Base-by-base conservation (phyloP, 2,113 vertebrate species). In the Podocnemis expansa region DNA sequence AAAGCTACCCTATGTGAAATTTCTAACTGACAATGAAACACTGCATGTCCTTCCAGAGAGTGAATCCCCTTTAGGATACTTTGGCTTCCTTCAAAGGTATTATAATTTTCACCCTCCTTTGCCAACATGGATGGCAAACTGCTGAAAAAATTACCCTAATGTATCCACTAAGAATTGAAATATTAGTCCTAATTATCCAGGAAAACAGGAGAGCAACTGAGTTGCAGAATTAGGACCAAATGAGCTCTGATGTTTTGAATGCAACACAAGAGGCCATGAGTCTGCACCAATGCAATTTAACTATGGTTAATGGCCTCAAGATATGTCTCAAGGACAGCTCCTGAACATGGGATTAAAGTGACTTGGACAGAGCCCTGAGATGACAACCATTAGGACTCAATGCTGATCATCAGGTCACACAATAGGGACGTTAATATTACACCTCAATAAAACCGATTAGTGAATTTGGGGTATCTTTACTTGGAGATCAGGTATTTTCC, bases 291-390 rank as follows among this genome's bases (percentile, higher is more conserved):
- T 84, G 91, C 56, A 60, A 3, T 2, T 4, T 10, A 95, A 41
- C 41, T 85, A 27, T 47, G 52, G 43, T 49, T 34, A 80, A 75
- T 52, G 6, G 8, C 82, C 25, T n/a, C 84, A 31, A 58, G 27
- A 5, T 3, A 34, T 67, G 31, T 67, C 60, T 5, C 25, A 85
- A 84, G 85, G 78, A 52, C 43, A 89, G 80, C 5, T 55, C 43
- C 91, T 6, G 73, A 31, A 31, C 0, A 51, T 60, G 55, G 10
- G 0, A 0, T 56, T 80, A 22, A 45, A 16, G 11, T 84, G 56
- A 14, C 10, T 76, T 31, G 0, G 1, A 88, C 19, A 34, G 2
- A 38, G 10, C 81, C 24, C 16, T 0, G 2, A 70, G 16, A 14
- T 60, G 6, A 10, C 55, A 16, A 1, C 13, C 10, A 75, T 43